Conservation (phyloP, 2,797 vertebrate species). For the Tapera naevia region DNA sequence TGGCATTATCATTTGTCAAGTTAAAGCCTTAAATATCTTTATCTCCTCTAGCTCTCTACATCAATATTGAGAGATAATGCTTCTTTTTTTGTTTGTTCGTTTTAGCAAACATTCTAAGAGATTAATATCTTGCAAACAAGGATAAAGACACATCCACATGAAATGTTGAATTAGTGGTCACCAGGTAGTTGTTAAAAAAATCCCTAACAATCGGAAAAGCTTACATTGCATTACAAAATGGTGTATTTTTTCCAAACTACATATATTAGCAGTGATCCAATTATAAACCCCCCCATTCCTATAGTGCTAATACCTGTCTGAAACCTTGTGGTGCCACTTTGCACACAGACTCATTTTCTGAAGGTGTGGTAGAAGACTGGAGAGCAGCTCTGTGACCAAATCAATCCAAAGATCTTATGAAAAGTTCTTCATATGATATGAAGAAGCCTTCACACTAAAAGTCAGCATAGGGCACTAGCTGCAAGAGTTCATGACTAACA, state of each 20-base stretch:
- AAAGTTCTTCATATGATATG: neutral
- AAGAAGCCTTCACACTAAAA: neutral
- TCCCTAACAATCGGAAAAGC: neutral
- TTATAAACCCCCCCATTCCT: neutral
- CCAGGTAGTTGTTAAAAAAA: neutral
- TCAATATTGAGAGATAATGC: neutral
- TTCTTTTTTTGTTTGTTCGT: neutral
- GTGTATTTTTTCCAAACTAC: neutral
- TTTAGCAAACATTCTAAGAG: neutral
- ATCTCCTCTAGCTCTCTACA: neutral
- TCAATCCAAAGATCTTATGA: neutral
- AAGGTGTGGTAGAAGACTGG: neutral
- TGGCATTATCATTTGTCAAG: neutral
- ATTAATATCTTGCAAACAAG: neutral
- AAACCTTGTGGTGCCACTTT: neutral
- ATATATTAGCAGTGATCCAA: neutral
- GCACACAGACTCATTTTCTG: neutral
- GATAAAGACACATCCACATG: neutral
- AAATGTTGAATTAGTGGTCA: neutral
- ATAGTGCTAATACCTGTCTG: neutral
- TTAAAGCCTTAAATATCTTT: neutral
- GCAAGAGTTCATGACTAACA: neutral
- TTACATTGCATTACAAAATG: neutral
- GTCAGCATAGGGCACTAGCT: neutral
- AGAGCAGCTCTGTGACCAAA: neutral